Conservation (phyloP, 2,113 vertebrate genomes). For the Synchiropus splendidus region DNA sequence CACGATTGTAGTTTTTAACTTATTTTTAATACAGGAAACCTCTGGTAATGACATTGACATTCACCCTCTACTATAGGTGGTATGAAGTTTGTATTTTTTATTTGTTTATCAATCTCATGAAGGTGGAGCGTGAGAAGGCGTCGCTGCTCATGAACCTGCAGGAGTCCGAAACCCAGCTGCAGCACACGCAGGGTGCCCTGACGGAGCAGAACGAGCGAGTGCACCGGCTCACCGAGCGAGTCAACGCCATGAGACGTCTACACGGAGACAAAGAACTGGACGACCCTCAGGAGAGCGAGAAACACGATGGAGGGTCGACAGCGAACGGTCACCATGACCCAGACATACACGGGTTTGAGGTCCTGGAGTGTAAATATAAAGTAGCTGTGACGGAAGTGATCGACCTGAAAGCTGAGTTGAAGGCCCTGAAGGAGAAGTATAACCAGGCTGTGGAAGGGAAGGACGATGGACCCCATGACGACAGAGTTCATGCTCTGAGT, state of each 20-base stretch:
- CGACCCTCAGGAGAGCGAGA: slow-evolving; percentile 75
- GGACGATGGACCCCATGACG: slow-evolving; percentile 71
- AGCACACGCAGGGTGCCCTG: slow-evolving; percentile 90
- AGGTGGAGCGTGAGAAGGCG: slow-evolving; percentile 93
- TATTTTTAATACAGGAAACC: no score
- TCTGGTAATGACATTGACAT: no score
- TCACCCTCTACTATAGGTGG: no score
- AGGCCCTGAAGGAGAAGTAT: slow-evolving; percentile 91
- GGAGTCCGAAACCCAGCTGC: slow-evolving; percentile 90
- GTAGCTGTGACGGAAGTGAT: slow-evolving; percentile 95
- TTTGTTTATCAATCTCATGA: slow-evolving; percentile 13
- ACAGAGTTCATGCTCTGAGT: slow-evolving; percentile 71
- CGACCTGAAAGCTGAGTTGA: slow-evolving; percentile 93
- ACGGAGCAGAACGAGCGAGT: slow-evolving; percentile 83
- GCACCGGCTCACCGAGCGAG: slow-evolving; percentile 80
- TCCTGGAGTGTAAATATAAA: slow-evolving; percentile 93
- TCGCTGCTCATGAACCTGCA: slow-evolving; percentile 84
- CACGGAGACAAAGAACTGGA: slow-evolving; percentile 79
- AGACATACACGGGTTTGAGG: slow-evolving; percentile 84
- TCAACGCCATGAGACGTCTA: slow-evolving; percentile 76
- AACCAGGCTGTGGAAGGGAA: slow-evolving; percentile 84
- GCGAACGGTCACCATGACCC: slow-evolving; percentile 66
- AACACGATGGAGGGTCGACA: slow-evolving; percentile 58
- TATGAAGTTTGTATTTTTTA: no score
- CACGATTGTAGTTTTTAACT: no score